Conservation (phyloP, 1,140 invertebrate genomes). For the Drosophila lacteicornis region DNA sequence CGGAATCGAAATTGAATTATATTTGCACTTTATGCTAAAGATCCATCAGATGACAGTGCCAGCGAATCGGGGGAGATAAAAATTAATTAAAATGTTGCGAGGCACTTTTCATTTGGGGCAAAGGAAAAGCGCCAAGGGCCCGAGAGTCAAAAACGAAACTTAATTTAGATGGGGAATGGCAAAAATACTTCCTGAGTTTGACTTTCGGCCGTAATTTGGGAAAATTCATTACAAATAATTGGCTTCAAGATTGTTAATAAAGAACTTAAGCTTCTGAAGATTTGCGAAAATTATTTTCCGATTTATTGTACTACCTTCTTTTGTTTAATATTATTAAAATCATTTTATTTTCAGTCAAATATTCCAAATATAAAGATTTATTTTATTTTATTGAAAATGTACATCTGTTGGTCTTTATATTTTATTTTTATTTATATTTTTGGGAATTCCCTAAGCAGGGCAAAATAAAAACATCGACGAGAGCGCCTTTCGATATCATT, state of each 20-base stretch:
- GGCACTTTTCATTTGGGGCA: conserved; percentile 4
- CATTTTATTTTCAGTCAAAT: too few relatives aligned
- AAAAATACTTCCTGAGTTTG: neutral
- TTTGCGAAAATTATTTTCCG: too few relatives aligned
- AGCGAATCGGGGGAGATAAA: conserved; percentile 46
- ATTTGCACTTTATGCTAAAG: conserved; percentile 77
- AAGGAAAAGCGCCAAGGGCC: neutral
- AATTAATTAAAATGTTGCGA: conserved; percentile 68
- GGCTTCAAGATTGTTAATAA: neutral
- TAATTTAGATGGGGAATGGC: neutral
- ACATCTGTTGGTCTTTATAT: neutral
- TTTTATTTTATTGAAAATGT: neutral
- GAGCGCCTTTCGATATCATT: conserved; percentile 58
- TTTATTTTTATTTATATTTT: neutral
- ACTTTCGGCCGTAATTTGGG: neutral
- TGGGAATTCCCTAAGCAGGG: neutral
- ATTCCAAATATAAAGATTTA: neutral
- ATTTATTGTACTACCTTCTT: neutral
- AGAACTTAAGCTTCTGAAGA: neutral
- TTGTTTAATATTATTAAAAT: neutral
- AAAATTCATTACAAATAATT: neutral
- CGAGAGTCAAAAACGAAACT: neutral
- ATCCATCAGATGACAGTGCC: conserved; percentile 51
- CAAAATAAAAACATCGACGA: conserved; percentile 50
- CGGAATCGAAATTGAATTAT: conserved; percentile 75